Percentiles rank a stretch among this genome's conserved stretches.
phyloP scores from a whole-genome alignment of 2,797 vertebrate genomes.

The Enteromius mattozi region DNA sequence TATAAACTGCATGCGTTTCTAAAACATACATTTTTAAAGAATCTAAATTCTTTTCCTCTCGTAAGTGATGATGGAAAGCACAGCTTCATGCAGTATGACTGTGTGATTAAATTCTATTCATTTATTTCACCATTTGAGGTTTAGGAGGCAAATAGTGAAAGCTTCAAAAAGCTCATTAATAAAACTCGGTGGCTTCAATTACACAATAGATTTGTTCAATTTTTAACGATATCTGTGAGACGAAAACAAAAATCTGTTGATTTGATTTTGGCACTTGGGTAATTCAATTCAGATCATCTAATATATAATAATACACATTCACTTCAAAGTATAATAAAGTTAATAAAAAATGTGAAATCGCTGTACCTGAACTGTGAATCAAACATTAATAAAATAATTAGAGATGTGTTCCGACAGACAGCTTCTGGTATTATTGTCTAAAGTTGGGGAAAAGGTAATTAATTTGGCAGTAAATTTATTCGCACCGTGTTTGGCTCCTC shows the following conservation, averaged over 20 bases:
- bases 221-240: slow-evolving; percentile 58
- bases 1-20: background rate
- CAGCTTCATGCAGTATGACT: slow-evolving; percentile 19
- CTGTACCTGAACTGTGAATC: slow-evolving; percentile 80
- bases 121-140: slow-evolving; percentile 37
- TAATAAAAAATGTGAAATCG: slow-evolving; percentile 77
- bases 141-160: slow-evolving; percentile 35
- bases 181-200: slow-evolving; percentile 44
- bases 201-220: slow-evolving; percentile 66
- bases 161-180: slow-evolving; percentile 50
- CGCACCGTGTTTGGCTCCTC: slow-evolving; percentile 73
- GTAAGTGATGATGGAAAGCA: slow-evolving; percentile 31
- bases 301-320: slow-evolving; percentile 73
- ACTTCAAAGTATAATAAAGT: slow-evolving; percentile 78
- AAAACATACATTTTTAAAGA: background rate
- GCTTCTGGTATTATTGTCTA: slow-evolving; percentile 78
- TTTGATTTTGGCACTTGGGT: slow-evolving; percentile 73
- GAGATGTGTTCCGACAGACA: slow-evolving; percentile 74
- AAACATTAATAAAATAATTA: slow-evolving; percentile 80
- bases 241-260: slow-evolving; percentile 69
- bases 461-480: slow-evolving; percentile 81
- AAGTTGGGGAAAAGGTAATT: slow-evolving; percentile 82
- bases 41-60: background rate
- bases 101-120: slow-evolving; percentile 44
- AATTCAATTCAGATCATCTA: slow-evolving; percentile 73